Conservation (phyloP, 1,140 invertebrate genomes). For the Globodera rostochiensis region DNA sequence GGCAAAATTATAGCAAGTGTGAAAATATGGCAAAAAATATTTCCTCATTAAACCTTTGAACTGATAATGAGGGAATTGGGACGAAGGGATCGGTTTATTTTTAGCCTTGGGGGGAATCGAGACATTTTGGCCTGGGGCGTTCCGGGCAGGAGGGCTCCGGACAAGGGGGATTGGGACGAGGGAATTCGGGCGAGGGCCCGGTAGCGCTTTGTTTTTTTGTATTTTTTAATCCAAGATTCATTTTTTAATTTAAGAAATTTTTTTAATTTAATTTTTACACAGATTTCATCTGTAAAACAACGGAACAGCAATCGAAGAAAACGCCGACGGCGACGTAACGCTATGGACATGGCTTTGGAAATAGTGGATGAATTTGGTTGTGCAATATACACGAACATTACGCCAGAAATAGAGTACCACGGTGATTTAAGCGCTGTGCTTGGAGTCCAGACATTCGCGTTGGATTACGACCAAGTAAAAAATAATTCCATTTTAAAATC, state of each 20-base stretch:
- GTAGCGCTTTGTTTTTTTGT: too few relatives aligned
- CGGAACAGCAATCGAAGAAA: slow-evolving; percentile 4
- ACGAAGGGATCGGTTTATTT: too few relatives aligned
- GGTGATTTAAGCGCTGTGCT: slow-evolving; percentile 49
- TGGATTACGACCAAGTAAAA: slow-evolving; percentile 55
- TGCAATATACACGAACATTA: slow-evolving; percentile 44
- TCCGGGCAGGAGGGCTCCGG: too few relatives aligned
- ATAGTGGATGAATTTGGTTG: slow-evolving; percentile 60
- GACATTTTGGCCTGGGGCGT: too few relatives aligned
- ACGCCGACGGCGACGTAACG: background rate
- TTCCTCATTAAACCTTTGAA: too few relatives aligned
- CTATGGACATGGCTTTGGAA: slow-evolving; percentile 31
- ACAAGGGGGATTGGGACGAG: too few relatives aligned
- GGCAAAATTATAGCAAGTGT: too few relatives aligned
- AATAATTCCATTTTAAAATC: background rate
- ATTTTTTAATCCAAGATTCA: background rate
- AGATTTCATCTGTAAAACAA: background rate
- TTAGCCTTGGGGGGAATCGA: too few relatives aligned
- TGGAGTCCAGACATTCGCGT: slow-evolving; percentile 50
- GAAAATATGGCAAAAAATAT: too few relatives aligned
- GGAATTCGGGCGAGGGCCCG: too few relatives aligned
- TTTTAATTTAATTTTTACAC: background rate
- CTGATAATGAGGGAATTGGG: too few relatives aligned
- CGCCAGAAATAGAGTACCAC: slow-evolving; percentile 49
- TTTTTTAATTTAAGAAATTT: background rate